Evolutionary conservation across 2,113 vertebrate species (phyloP), one percentile per base, ranked within the genome.

Genomic region (Etheostoma spectabile): DNA sequence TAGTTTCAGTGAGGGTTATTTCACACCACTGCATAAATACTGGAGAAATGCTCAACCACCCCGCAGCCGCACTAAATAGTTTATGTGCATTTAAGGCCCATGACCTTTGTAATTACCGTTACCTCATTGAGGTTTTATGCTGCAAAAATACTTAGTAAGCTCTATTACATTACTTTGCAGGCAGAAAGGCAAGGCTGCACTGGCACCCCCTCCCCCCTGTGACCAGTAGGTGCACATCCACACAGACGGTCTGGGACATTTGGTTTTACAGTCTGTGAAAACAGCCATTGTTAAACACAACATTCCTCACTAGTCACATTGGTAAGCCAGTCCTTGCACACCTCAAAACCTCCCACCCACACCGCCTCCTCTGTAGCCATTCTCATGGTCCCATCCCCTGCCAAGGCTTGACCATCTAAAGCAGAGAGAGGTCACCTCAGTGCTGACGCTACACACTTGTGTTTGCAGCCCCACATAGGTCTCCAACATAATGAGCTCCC

Each of bases 191-290:
- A 8, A 72, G 27, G 79, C 68, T 74, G 59, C 55, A 52, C 69
- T 86, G 92, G 84, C 92, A 84, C 83, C 81, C 84, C 73, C 84
- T 88, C 88, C 77, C 72, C 79, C 74, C 90, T 86, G 83, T 91
- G 91, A 93, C 89, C 85, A 77, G 86, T 79, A 84, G 89, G 81
- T 91, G 84, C 79, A 86, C 87, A 86, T 93, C 90, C 79, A 88
- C 90, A 80, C 81, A 74, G 75, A 71, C 86, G 64, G 90, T 90
- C 91, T 85, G 90, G 89, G 86, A 88, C 85, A 76, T 90, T 93
- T 89, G 92, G 87, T 92, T 92, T 92, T 86, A 90, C 88, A 93
- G 90, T 79, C 92, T 93, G 93, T 90, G 90, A 94, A 94, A 93
- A 93, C 93, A 93, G 79, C 81, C 88, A 92, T 94, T 94, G 91